Conservation (phyloP, 2,888 invertebrate genomes). For the Poecilobothrus nobilitatus region DNA sequence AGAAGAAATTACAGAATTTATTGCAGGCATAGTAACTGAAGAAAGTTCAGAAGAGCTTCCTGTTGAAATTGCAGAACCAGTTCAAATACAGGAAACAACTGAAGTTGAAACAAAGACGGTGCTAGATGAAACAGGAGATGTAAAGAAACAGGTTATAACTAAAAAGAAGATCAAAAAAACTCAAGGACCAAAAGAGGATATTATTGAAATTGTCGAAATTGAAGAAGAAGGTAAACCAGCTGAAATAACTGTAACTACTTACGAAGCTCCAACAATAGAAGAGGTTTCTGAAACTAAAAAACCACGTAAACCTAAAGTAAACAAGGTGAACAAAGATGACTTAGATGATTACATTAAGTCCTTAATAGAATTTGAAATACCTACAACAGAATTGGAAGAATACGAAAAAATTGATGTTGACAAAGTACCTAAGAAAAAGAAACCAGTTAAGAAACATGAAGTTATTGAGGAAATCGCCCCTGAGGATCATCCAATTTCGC, state of each 20-base stretch:
- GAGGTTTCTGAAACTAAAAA: conserved; percentile 17
- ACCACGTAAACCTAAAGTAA: conserved; percentile 18
- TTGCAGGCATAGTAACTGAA: conserved; percentile 32
- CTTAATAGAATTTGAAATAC: conserved; percentile 8
- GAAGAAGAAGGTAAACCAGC: conserved; percentile 32
- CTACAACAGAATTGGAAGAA: conserved; percentile 41
- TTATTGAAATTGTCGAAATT: conserved; percentile 42
- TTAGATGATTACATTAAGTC: conserved; percentile 17
- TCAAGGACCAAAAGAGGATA: conserved; percentile 41
- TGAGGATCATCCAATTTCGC: conserved; percentile 30
- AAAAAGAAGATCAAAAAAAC: conserved; percentile 41
- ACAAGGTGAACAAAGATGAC: conserved; percentile 22
- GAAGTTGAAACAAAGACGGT: conserved; percentile 36
- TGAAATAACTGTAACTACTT: conserved; percentile 14
- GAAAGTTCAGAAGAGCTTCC: conserved; percentile 25
- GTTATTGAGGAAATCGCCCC: conserved; percentile 26
- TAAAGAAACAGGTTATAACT: conserved; percentile 34
- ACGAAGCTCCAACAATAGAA: conserved; percentile 16
- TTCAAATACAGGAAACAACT: conserved; percentile 25
- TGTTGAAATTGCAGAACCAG: not conserved
- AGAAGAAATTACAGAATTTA: conserved; percentile 33
- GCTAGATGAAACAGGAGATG: conserved; percentile 30
- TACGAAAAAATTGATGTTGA: conserved; percentile 42
- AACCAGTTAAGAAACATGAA: conserved; percentile 24
- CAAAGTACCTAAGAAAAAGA: conserved; percentile 31